These are phyloP conservation scores for Schizopygopsis pylzovi DNA, from an alignment of 2,797 vertebrate genomes.

Conservation along the genomic window DNA sequence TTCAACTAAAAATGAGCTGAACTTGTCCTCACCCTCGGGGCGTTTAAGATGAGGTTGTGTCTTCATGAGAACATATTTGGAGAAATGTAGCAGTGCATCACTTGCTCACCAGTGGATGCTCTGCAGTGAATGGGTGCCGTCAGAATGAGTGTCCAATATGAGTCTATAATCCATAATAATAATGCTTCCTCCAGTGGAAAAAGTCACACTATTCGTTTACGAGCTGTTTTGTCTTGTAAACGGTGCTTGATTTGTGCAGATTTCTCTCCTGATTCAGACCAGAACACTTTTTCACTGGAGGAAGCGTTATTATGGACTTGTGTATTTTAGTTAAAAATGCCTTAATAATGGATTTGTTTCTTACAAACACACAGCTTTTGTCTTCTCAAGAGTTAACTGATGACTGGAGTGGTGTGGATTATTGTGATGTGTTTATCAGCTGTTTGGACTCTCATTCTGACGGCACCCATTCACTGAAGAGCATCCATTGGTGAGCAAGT, in stretches of 20 bases:
- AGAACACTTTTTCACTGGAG: no score
- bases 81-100: not conserved
- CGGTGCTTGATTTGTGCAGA: not conserved
- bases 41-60: not conserved
- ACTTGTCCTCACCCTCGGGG: not conserved
- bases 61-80: not conserved
- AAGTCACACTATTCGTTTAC: not conserved
- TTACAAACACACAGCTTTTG: not conserved
- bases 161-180: no score
- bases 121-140: not conserved
- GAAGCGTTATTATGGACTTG: not conserved
- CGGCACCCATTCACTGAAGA: not conserved
- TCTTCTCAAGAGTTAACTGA: not conserved
- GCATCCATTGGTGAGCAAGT: not conserved
- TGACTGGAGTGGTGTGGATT: not conserved
- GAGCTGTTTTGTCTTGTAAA: not conserved
- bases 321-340: not conserved
- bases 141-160: not conserved
- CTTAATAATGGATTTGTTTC: not conserved
- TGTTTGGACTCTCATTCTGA: not conserved
- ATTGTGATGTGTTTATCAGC: not conserved
- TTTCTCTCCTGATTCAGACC: no score
- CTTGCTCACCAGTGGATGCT: rapidly evolving
- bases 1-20: not conserved
- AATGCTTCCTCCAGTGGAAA: not conserved